phyloP scores from a whole-genome alignment of 2,888 invertebrate species.

The Mesorhabditis spiculigera region DNA sequence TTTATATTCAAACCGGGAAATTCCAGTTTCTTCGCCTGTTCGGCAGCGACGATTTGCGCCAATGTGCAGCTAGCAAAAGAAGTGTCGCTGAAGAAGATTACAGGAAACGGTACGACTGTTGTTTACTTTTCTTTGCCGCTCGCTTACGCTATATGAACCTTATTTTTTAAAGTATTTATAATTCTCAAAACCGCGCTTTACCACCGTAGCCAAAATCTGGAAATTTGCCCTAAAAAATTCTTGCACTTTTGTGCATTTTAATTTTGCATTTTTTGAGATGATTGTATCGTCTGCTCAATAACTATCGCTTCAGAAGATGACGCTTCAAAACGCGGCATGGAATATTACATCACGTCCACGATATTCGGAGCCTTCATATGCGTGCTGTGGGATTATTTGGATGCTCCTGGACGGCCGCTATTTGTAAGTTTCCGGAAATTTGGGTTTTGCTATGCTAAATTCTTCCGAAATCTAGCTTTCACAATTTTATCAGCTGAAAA shows the following conservation, averaged over 20 bases:
- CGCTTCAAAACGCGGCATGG: neutral
- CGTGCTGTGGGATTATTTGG: neutral
- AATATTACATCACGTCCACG: neutral
- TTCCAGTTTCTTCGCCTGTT: neutral
- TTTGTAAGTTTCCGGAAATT: neutral
- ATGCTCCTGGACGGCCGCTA: neutral
- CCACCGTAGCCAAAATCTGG: too few relatives aligned
- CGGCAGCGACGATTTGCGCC: neutral
- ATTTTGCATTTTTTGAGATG: too few relatives aligned
- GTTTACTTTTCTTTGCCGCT: too few relatives aligned
- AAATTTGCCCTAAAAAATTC: too few relatives aligned
- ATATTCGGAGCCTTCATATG: neutral
- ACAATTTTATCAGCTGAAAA: too few relatives aligned
- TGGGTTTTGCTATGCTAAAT: too few relatives aligned
- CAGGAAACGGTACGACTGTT: neutral
- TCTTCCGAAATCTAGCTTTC: too few relatives aligned
- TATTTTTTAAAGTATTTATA: too few relatives aligned
- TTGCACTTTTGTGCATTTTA: too few relatives aligned
- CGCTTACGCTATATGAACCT: too few relatives aligned
- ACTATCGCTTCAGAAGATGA: neutral
- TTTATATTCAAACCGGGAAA: neutral
- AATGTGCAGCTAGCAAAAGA: slow-evolving; percentile 2
- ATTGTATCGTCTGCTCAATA: neutral
- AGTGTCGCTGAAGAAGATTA: neutral
- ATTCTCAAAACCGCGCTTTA: too few relatives aligned